phyloP scores from a whole-genome alignment of 2,113 vertebrate genomes.

The Megalops atlanticus region DNA sequence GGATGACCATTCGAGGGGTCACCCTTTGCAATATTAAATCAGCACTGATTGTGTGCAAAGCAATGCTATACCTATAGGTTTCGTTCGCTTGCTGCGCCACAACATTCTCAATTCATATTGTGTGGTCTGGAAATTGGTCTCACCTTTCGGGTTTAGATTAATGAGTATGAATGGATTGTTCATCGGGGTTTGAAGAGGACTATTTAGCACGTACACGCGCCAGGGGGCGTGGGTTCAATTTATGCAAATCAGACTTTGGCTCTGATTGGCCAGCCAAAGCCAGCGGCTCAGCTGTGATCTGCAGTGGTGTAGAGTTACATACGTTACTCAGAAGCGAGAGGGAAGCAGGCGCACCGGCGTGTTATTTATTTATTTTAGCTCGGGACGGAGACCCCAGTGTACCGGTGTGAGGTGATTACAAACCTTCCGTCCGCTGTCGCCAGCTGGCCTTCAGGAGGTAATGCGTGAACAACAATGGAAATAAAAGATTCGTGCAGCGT shows the following conservation, averaged over 20 bases:
- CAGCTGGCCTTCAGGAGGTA: conserved; percentile 32
- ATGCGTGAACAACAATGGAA: conserved; percentile 75
- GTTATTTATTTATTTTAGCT: conserved; percentile 35
- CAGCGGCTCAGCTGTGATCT: background rate
- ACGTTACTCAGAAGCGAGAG: background rate
- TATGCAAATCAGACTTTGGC: background rate
- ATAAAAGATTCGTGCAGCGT: conserved; percentile 81
- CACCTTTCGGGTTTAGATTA: background rate
- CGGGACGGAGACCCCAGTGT: background rate
- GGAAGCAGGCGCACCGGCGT: background rate
- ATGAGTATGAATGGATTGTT: too few relatives aligned
- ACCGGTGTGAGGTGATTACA: conserved; percentile 1
- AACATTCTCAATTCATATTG: background rate
- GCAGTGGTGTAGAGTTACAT: conserved; percentile 22
- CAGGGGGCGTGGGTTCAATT: background rate
- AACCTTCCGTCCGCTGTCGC: conserved; percentile 26
- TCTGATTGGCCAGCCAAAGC: background rate
- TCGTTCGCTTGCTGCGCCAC: background rate
- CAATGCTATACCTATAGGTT: conserved; percentile 32
- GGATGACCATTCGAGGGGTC: background rate
- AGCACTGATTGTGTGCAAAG: conserved; percentile 32
- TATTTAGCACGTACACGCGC: too few relatives aligned
- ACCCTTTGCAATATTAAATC: background rate
- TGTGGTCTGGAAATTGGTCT: conserved; percentile 21
- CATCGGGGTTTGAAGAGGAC: too few relatives aligned